Conservation (phyloP, 2,797 vertebrate species). For the Babyrousa celebensis region DNA sequence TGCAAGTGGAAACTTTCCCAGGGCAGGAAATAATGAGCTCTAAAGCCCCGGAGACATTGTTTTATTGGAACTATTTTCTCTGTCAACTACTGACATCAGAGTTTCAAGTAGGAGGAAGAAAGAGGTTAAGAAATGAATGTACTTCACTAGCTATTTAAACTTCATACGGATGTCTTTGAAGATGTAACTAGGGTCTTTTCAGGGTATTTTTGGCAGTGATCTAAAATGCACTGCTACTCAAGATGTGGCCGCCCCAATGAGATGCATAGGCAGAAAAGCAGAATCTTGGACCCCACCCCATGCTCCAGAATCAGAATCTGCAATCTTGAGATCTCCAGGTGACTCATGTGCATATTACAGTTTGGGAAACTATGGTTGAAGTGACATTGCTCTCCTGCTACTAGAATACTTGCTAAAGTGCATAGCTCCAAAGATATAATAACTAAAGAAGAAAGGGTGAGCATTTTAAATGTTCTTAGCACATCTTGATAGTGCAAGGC, state of each 20-base stretch:
- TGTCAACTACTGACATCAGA: conserved; percentile 67
- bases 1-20: conserved; percentile 68
- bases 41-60: conserved; percentile 42
- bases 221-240: background rate
- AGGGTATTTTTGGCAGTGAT: background rate
- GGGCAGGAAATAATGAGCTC: conserved; percentile 76
- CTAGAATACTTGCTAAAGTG: conserved; percentile 35
- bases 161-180: background rate
- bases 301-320: background rate
- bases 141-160: background rate
- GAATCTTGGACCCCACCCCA: background rate
- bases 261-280: background rate
- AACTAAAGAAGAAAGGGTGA: background rate
- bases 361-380: background rate
- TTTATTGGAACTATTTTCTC: conserved; percentile 70
- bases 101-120: conserved; percentile 33
- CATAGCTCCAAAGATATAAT: background rate
- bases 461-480: background rate
- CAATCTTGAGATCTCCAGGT: background rate
- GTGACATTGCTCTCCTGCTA: background rate
- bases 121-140: conserved; percentile 50
- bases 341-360: background rate
- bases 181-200: background rate
- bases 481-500: background rate
- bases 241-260: background rate